Conservation (phyloP, 2,113 vertebrate genomes). For the Mystacornis crossleyi region DNA sequence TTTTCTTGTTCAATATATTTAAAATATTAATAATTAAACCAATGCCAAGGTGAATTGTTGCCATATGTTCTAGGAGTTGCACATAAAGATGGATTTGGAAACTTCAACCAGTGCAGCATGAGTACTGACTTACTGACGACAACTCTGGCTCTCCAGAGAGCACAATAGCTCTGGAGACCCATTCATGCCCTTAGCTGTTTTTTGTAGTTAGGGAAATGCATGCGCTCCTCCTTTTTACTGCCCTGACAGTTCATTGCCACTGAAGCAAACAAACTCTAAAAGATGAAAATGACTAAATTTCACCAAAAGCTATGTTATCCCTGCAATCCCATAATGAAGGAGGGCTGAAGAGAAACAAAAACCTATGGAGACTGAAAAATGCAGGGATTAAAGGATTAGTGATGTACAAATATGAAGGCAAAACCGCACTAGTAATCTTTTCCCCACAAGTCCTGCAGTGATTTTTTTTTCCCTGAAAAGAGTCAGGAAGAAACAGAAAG, state of each 20-base stretch:
- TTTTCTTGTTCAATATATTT: conserved; percentile 9
- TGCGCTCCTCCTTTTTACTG: not conserved
- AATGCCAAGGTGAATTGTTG: conserved; percentile 38
- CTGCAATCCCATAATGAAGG: not conserved
- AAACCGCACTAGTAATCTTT: not conserved
- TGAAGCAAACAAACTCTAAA: not conserved
- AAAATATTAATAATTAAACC: conserved; percentile 26
- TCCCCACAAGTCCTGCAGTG: not conserved
- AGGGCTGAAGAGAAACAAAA: not conserved
- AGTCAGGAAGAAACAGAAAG: not conserved
- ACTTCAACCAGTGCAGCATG: not conserved
- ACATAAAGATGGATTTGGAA: not conserved
- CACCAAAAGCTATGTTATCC: not conserved
- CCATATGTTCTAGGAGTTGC: not conserved
- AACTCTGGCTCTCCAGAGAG: not conserved
- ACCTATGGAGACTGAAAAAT: not conserved
- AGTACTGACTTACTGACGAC: not conserved
- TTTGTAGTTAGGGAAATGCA: not conserved
- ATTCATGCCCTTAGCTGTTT: not conserved
- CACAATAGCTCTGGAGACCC: not conserved
- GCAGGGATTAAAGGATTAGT: not conserved
- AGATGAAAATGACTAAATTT: not conserved
- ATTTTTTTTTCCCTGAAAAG: fast-evolving
- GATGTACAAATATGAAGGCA: not conserved
- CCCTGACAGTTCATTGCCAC: not conserved